Base-by-base conservation (phyloP, 2,113 vertebrate species). In the Amblyornis subalaris region DNA sequence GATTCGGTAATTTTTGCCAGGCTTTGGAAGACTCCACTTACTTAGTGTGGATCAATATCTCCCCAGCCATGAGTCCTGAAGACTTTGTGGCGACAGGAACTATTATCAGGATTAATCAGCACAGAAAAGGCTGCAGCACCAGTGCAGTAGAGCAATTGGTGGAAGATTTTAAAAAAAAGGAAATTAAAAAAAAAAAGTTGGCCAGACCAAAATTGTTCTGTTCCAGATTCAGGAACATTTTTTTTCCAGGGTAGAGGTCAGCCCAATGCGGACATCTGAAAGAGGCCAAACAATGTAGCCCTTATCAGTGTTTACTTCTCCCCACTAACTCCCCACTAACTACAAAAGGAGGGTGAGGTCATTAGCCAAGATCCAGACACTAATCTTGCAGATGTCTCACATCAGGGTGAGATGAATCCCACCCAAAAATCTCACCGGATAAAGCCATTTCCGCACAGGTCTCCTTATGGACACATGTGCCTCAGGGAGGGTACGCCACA, bases 341-440 rank as follows among this genome's bases (percentile, higher is more conserved):
- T 73, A 91, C 71, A 94, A 85, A 88, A 86, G 75, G 29, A 92
- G 36, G 24, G 73, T 83, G 85, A 96, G 72, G 72, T 94, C 79
- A 92, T 62, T 10, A 93, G 82, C 58, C 47, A 73, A 90, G 78
- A 92, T 58, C 33, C 62, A 90, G 88, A 76, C 90, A 88, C 67
- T 82, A 62, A 26, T 33, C 75, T 38, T 36, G 79, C 90, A 90
- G 90, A 85, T 76, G 82, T 92, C 82, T 88, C 2, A 0, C 47
- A 88, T 61, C 76, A 65, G 47, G 85, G 55, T 0, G 19, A 91
- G 54, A 79, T 29, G 54, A 79, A 73, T 85, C 64, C 94, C 85
- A 83, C 75, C 74, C 67, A 61, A 91, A 90, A 85, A 83, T 58
- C 38, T 91, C 89, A 72, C 60, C 5, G 1, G 90, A 70, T 66